phyloP scores from a whole-genome alignment of 1,140 invertebrate species.

The Aradophagus sp. region DNA sequence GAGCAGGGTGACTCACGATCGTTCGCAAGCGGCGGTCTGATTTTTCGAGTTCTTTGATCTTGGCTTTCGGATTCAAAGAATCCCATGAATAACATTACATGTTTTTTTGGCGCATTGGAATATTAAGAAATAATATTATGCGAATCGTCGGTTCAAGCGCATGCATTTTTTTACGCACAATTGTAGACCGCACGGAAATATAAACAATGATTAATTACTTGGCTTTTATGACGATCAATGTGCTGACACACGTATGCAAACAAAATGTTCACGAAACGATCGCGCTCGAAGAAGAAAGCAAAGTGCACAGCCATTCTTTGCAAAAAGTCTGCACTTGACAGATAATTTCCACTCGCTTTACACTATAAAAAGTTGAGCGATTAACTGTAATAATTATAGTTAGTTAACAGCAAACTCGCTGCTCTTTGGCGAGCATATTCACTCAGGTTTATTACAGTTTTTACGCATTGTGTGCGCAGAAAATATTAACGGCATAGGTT shows the following conservation, averaged over 20 bases:
- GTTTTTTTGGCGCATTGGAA: constrained; percentile 13
- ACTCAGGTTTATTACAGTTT: too few species aligned
- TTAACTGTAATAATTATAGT: too few species aligned
- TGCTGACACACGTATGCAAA: constrained; percentile 10
- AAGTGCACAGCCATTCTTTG: too few species aligned
- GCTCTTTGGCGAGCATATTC: too few species aligned
- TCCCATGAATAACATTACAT: constrained; percentile 38
- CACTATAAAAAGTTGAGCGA: too few species aligned
- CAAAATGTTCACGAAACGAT: constrained; percentile 7
- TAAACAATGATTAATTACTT: constrained; percentile 32
- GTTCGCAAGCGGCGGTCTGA: constrained; percentile 36
- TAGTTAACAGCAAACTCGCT: too few species aligned
- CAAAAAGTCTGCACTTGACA: too few species aligned
- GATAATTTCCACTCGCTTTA: too few species aligned
- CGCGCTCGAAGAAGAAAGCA: not conserved
- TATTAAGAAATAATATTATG: constrained; percentile 19
- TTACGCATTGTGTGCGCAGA: too few species aligned
- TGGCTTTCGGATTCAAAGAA: constrained; percentile 36
- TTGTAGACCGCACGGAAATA: constrained; percentile 3
- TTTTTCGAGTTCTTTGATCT: constrained; percentile 50
- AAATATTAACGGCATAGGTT: too few species aligned
- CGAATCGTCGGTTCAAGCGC: not conserved
- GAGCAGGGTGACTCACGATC: constrained; percentile 38
- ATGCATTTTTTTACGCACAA: constrained; percentile 13
- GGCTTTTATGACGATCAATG: constrained; percentile 10